Percentiles rank a stretch among this genome's conserved stretches.
Evolutionary conservation across 2,888 invertebrate genomes (phyloP).

Genomic region (Lasius platythorax): DNA sequence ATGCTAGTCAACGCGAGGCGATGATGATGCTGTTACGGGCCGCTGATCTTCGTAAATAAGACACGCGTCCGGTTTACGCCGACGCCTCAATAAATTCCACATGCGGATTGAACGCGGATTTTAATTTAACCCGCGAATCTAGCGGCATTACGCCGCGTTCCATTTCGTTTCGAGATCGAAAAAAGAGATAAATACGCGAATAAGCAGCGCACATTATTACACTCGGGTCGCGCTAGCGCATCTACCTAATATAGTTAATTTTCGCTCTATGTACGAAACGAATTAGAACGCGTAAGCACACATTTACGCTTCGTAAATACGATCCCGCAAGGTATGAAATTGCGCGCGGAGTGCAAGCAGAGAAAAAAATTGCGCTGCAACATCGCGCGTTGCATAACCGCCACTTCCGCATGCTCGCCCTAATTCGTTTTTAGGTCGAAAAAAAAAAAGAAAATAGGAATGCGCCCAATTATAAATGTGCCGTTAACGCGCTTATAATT

Average conservation of each 20-base stretch:
- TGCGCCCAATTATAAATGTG: constrained; percentile 21
- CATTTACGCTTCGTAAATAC: background rate
- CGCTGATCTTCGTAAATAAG: background rate
- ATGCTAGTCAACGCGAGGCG: background rate
- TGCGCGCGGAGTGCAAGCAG: background rate
- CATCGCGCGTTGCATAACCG: constrained; percentile 16
- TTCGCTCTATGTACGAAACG: background rate
- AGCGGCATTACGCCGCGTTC: constrained; percentile 6
- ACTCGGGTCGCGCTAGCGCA: background rate
- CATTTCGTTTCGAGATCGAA: constrained; percentile 33
- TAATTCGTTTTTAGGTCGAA: constrained; percentile 33
- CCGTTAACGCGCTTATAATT: constrained; percentile 19
- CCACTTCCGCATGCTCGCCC: constrained; percentile 39
- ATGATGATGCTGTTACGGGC: background rate
- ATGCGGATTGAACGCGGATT: background rate
- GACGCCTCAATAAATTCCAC: background rate
- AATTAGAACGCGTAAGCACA: constrained; percentile 33
- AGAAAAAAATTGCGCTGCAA: constrained; percentile 1
- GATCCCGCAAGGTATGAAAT: constrained; percentile 27
- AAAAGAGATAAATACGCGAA: constrained; percentile 6
- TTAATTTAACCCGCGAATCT: background rate
- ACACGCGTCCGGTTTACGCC: background rate
- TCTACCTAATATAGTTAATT: background rate
- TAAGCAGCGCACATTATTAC: background rate
- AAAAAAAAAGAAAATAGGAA: background rate